phyloP scores from a whole-genome alignment of 2,888 invertebrate genomes.

The Trichacis sp. region DNA sequence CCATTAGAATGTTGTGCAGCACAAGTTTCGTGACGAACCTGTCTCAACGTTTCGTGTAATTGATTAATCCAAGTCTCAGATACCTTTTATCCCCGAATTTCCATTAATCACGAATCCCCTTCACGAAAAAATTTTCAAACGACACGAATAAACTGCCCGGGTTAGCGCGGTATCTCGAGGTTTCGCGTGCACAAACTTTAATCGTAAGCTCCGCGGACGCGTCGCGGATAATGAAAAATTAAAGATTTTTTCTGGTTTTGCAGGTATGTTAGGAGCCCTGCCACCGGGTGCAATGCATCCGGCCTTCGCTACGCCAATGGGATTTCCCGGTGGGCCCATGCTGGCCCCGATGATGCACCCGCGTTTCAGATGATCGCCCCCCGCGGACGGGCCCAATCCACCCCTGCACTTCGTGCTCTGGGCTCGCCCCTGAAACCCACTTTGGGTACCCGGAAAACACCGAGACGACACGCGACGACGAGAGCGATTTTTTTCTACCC shows the following conservation, averaged over 20 bases:
- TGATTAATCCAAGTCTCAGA: no score
- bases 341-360: constrained; percentile 83
- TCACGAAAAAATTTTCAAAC: no score
- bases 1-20: no score
- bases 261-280: constrained; percentile 69
- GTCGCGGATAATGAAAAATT: neutral
- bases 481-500: no score
- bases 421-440: constrained; percentile 68
- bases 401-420: constrained; percentile 72
- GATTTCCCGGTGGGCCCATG: constrained; percentile 71
- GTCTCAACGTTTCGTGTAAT: no score
- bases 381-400: constrained; percentile 71
- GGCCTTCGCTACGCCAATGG: constrained; percentile 71
- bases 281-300: constrained; percentile 71
- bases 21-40: no score
- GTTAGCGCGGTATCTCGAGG: no score
- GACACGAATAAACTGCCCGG: no score
- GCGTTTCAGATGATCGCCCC: constrained; percentile 86
- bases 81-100: no score
- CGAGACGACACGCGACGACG: no score
- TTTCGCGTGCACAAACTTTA: no score
- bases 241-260: constrained; percentile 45
- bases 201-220: neutral
- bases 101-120: no score
- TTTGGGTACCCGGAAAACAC: constrained; percentile 29